Conservation (phyloP, 1,140 invertebrate species). For the Cyrtorhinus lividipennis region DNA sequence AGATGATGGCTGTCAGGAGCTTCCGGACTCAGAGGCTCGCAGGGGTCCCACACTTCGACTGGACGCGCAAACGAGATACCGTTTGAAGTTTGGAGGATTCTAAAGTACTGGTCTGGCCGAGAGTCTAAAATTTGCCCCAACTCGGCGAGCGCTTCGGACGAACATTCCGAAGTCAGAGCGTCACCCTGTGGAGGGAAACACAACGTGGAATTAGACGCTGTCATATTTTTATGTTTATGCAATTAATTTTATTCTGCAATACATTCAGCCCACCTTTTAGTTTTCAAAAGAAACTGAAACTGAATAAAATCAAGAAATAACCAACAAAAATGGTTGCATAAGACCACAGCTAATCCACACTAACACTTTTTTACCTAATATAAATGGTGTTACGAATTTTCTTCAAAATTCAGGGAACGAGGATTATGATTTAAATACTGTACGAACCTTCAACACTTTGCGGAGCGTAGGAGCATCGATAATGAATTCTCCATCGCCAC, state of each 20-base stretch:
- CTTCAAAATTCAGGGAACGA: no score
- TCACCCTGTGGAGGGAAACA: constrained; percentile 17
- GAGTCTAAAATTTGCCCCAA: constrained; percentile 16
- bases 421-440: no score
- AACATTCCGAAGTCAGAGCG: constrained; percentile 7
- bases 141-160: constrained; percentile 12
- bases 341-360: no score
- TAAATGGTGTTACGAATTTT: no score
- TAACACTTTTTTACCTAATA: no score
- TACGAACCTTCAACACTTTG: constrained; percentile 20
- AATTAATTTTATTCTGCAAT: no score
- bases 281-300: no score
- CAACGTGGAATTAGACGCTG: no score
- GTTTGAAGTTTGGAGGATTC: constrained; percentile 3
- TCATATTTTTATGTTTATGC: no score
- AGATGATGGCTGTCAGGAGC: background rate
- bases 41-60: constrained; percentile 19
- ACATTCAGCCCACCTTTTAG: no score
- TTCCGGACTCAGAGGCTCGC: constrained; percentile 2
- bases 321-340: no score
- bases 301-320: no score
- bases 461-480: constrained; percentile 21
- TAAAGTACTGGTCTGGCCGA: constrained; percentile 17
- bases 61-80: constrained; percentile 19
- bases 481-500: constrained; percentile 18